A percentile compares a stretch with the other conserved stretches of the same genome.
phyloP scores from a whole-genome alignment of 2,888 invertebrate genomes.

The Diabrotica balteata region DNA sequence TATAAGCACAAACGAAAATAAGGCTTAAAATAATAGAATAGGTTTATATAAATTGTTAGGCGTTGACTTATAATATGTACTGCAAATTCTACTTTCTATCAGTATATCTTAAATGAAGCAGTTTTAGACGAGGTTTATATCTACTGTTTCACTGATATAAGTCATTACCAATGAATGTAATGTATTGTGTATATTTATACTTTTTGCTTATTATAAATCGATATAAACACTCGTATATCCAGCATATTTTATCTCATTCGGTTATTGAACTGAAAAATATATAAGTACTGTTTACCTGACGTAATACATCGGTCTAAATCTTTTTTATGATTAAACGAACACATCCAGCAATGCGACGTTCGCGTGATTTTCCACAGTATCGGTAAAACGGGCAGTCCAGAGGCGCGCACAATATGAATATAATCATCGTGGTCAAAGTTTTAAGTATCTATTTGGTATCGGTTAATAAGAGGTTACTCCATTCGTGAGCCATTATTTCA shows the following conservation, averaged over 20 bases:
- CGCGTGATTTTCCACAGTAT: slow-evolving; percentile 33
- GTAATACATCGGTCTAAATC: slow-evolving; percentile 11
- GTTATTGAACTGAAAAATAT: slow-evolving; percentile 11
- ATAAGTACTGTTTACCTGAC: neutral
- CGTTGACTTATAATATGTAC: too few relatives aligned
- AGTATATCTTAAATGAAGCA: too few relatives aligned
- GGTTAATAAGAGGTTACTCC: slow-evolving; percentile 22
- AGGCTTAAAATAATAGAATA: too few relatives aligned
- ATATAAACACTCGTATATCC: too few relatives aligned
- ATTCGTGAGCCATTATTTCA: slow-evolving; percentile 19
- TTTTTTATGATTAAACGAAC: slow-evolving; percentile 12
- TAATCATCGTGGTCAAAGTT: slow-evolving; percentile 25
- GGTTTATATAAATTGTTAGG: too few relatives aligned
- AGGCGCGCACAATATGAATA: slow-evolving; percentile 21
- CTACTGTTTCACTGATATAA: too few relatives aligned
- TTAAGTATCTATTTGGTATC: slow-evolving; percentile 26
- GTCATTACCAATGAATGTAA: too few relatives aligned
- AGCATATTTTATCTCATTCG: slow-evolving; percentile 7
- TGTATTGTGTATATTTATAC: too few relatives aligned
- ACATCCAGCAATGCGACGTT: slow-evolving; percentile 18
- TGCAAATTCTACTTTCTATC: too few relatives aligned
- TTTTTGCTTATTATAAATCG: too few relatives aligned
- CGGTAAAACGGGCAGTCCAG: slow-evolving; percentile 22
- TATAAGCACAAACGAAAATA: too few relatives aligned
- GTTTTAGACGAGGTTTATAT: too few relatives aligned